Evolutionary conservation across 2,888 invertebrate species (phyloP).

Genomic region (Chrysolina americana): DNA sequence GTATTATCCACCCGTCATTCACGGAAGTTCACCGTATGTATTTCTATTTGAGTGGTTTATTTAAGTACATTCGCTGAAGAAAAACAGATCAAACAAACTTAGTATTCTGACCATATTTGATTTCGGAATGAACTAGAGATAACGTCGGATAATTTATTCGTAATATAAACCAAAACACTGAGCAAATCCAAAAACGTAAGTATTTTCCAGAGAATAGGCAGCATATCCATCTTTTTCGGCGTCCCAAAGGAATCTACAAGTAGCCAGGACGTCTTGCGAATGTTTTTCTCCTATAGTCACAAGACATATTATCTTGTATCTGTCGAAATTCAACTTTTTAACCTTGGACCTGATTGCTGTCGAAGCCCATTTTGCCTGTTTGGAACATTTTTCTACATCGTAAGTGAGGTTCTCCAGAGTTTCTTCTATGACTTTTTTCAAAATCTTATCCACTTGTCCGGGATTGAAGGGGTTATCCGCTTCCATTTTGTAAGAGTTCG

Average conservation of each 20-base stretch:
- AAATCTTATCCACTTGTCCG: slow-evolving; percentile 75
- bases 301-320: slow-evolving; percentile 78
- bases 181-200: slow-evolving; percentile 76
- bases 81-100: too few species aligned
- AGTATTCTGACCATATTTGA: too few species aligned
- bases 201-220: slow-evolving; percentile 75
- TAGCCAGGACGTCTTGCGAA: slow-evolving; percentile 76
- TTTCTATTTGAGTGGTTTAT: too few species aligned
- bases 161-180: slow-evolving; percentile 80
- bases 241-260: slow-evolving; percentile 81
- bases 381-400: slow-evolving; percentile 74
- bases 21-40: too few species aligned
- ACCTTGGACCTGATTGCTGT: slow-evolving; percentile 75
- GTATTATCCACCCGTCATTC: too few species aligned
- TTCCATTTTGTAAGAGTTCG: slow-evolving; percentile 78
- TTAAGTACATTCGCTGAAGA: too few species aligned
- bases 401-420: slow-evolving; percentile 75
- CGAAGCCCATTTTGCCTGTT: slow-evolving; percentile 74
- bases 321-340: slow-evolving; percentile 79
- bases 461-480: slow-evolving; percentile 76
- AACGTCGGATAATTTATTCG: slow-evolving; percentile 70
- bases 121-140: neutral
- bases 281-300: slow-evolving; percentile 79
- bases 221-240: slow-evolving; percentile 76
- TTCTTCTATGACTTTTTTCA: slow-evolving; percentile 74